These are phyloP conservation scores for Entomobrya multifasciata DNA, from an alignment of 2,888 invertebrate genomes.

Conservation along the genomic window DNA sequence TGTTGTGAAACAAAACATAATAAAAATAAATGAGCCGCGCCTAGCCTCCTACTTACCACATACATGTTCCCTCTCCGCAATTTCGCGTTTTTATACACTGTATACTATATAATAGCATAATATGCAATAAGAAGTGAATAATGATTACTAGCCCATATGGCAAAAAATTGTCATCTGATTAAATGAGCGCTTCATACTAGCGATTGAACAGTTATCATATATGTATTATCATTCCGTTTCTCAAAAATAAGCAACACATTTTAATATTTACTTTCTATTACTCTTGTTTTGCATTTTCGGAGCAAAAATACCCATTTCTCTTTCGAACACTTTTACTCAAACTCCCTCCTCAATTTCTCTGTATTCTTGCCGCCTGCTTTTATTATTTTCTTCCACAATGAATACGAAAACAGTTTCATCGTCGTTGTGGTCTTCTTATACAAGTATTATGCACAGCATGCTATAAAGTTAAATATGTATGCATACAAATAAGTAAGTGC, in stretches of 20 bases:
- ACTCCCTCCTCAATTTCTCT: background rate
- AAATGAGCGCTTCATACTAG: background rate
- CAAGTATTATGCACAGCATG: background rate
- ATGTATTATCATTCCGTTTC: background rate
- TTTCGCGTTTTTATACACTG: no score
- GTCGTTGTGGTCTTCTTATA: background rate
- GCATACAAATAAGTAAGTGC: slow-evolving; percentile 54
- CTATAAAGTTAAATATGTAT: no score
- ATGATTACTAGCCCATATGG: slow-evolving; percentile 24
- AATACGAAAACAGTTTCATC: slow-evolving; percentile 31
- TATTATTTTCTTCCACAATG: slow-evolving; percentile 33
- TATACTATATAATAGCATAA: slow-evolving; percentile 9
- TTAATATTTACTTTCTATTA: background rate
- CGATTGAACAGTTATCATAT: background rate
- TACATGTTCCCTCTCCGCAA: no score
- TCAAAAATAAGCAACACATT: slow-evolving; percentile 13
- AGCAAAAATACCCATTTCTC: background rate
- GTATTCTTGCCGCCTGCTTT: background rate
- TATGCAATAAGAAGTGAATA: slow-evolving; percentile 23
- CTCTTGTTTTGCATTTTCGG: background rate
- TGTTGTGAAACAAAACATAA: no score
- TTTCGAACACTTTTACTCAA: slow-evolving; percentile 4
- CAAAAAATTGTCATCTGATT: slow-evolving; percentile 1
- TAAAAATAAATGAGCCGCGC: no score
- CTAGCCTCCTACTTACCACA: background rate